Evolutionary conservation across 2,113 vertebrate genomes (phyloP), one percentile per base, ranked within the genome.

Genomic region (Thinocorus orbignyianus): DNA sequence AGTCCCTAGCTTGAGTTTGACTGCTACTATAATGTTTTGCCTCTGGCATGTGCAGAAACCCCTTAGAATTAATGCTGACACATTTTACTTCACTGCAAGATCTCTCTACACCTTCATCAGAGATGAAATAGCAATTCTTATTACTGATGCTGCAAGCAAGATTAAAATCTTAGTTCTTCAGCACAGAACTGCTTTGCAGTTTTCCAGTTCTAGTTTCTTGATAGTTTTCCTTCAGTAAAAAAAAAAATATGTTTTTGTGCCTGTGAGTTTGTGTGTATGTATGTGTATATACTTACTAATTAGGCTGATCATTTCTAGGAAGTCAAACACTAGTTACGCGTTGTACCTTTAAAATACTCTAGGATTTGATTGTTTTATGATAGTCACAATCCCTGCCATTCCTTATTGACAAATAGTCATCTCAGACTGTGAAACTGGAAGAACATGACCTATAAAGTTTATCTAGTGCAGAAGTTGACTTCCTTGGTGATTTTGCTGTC

Each of bases 401-500:
- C 58, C 83, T 95, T 93, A 80, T 93, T 96, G 84, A 93, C 78
- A 83, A 78, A 91, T 48, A 94, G 80, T 91, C 79, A 78, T 79
- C 79, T 88, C 81, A 65, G 66, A 60, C 62, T 74, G 60, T 70
- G 62, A 92, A 92, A 86, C 81, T 90, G 76, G 62, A 81, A 39
- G 71, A 96, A 94, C 22, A 1, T 30, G 81, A 95, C 89, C 93
- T 91, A 72, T 77, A 81, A 81, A 95, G 62, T 88, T 94, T 85
- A 93, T 96, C 78, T 92, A 48, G 35, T 68, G 71, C 78, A 74
- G 72, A 76, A 80, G 61, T 95, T 95, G 96, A 52, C 85, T 93
- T 96, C 88, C 87, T 91, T 90, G 69, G 92, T 85, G 83, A 95
- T 95, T 95, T 92, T 94, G 58, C 51, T 86, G 70, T 92, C 93